phyloP scores from a whole-genome alignment of 2,797 vertebrate genomes.

The Lycodopsis pacificus region DNA sequence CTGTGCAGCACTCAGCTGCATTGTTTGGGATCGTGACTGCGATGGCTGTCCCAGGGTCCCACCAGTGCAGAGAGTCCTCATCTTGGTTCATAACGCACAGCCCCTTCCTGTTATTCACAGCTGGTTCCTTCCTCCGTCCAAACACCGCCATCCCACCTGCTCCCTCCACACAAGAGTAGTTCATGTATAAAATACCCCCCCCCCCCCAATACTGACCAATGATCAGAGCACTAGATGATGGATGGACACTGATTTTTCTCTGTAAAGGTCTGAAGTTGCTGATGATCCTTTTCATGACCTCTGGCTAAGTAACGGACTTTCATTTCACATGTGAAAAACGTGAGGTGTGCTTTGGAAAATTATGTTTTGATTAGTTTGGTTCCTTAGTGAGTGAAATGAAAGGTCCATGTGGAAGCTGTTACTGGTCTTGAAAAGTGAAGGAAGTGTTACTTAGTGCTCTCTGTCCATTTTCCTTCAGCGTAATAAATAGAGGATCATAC shows the following conservation, averaged over 20 bases:
- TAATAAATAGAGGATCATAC: not conserved
- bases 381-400: conserved; percentile 6
- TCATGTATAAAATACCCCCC: conserved; percentile 22
- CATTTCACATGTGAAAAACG: conserved; percentile 1
- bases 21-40: conserved; percentile 71
- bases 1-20: conserved; percentile 61
- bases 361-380: conserved; percentile 6
- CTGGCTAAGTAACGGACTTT: conserved; percentile 2
- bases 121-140: conserved; percentile 81
- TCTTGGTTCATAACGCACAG: conserved; percentile 54
- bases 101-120: conserved; percentile 85
- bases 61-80: conserved; percentile 40
- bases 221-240: not conserved
- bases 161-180: not conserved
- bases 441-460: not conserved
- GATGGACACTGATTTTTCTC: not conserved
- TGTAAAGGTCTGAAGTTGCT: not conserved
- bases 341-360: not conserved
- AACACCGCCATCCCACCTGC: conserved; percentile 36
- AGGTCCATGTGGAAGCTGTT: not conserved
- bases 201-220: not conserved
- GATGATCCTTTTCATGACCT: conserved; percentile 9
- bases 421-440: not conserved
- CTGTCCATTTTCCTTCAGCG: not conserved
- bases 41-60: conserved; percentile 73